Base-by-base conservation (phyloP, 2,113 vertebrate genomes). In the Lamprotornis superbus region DNA sequence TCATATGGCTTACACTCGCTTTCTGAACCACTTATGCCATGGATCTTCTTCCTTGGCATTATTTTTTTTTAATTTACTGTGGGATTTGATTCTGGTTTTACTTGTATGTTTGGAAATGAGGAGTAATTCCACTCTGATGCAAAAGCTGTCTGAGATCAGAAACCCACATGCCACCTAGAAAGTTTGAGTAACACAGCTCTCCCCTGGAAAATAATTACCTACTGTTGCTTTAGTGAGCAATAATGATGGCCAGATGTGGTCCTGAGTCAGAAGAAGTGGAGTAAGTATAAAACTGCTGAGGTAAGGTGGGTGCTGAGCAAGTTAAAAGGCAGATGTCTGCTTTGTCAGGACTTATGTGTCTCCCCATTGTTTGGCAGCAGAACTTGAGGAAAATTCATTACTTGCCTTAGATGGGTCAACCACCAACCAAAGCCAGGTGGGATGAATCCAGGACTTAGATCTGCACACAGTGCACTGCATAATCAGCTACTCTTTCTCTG, bases 191-290 rank as follows among this genome's bases (percentile, higher is more conserved):
- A 93, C 56, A 47, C 56, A 88, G 71, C n/a, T 75, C 35, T 86
- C 56, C 87, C 68, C 73, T n/a, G 52, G 31, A 68, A 44, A 87
- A 24, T 91, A 88, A 90, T 81, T 93, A 80, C 88, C 56, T 71
- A 56, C 64, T 95, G 88, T 68, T 96, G 92, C 88, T 96, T 93
- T 83, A 83, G 71, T 94, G 79, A 94, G 88, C 92, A 96, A 77
- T 95, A 91, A 90, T 63, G 76, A 94, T 3, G 4, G 64, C 89
- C 92, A 85, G 67, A 92, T 70, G 64, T 77, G 85, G 71, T 88
- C 93, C 56, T 96, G 92, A 96, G 78, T 95, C 93, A 97, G 90
- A 86, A 33, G 31, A 80, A 93, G 68, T 7, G 61, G 24, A 81
- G 56, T 86, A 60, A 93, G 83, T 39, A 56, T n/a, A 87, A 91